phyloP scores from a whole-genome alignment of 2,113 vertebrate species.

The Falco punctatus region DNA sequence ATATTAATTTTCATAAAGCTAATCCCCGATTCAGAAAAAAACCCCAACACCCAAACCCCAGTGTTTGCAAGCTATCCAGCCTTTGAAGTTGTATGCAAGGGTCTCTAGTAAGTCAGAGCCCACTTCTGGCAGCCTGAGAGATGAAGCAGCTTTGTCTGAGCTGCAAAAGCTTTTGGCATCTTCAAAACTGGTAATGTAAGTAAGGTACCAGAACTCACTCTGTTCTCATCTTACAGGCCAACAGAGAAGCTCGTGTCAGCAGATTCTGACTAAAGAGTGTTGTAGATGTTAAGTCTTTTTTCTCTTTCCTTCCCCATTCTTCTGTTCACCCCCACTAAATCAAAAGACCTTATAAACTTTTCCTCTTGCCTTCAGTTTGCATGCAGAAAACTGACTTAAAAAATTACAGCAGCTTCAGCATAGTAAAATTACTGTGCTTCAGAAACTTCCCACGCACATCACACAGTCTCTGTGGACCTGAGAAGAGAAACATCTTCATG shows the following conservation, averaged over 20 bases:
- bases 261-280: background rate
- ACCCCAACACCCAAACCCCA: background rate
- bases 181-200: background rate
- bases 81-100: background rate
- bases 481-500: background rate
- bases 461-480: background rate
- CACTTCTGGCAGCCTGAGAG: background rate
- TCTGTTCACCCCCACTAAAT: background rate
- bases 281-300: background rate
- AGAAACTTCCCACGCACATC: background rate
- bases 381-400: background rate
- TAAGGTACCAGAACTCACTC: background rate
- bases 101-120: background rate
- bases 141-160: background rate
- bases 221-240: background rate
- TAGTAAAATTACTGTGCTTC: background rate
- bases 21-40: background rate
- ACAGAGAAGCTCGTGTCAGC: background rate
- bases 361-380: background rate
- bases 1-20: conserved; percentile 63
- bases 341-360: background rate
- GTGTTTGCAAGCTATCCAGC: conserved; percentile 26
- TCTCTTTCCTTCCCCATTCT: background rate
- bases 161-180: background rate
- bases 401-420: background rate